A percentile compares a stretch with the other conserved stretches of the same genome.
Conservation (phyloP, 1,140 invertebrate species). For the Riptortus pedestris region DNA sequence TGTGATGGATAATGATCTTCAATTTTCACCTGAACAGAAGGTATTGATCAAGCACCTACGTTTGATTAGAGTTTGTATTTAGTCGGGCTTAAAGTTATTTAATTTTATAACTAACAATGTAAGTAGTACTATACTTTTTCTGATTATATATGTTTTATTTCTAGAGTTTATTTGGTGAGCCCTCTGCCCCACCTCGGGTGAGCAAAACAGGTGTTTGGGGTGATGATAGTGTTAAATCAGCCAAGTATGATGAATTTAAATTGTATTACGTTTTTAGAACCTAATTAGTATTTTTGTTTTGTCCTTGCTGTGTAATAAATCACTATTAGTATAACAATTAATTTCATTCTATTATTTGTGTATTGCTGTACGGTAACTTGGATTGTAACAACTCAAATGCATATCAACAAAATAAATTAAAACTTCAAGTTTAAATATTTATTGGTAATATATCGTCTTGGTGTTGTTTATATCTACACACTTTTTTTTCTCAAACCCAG, state of each 20-base stretch:
- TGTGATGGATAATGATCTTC: background rate
- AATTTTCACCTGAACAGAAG: constrained; percentile 9
- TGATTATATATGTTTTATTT: constrained; percentile 3
- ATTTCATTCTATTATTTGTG: too few species aligned
- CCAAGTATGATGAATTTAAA: constrained; percentile 4
- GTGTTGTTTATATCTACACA: too few species aligned
- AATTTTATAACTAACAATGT: background rate
- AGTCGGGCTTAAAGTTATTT: too few species aligned
- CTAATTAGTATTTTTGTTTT: too few species aligned
- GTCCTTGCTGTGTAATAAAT: too few species aligned
- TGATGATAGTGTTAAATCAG: constrained; percentile 22
- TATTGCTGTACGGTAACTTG: too few species aligned
- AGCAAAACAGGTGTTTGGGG: constrained; percentile 22
- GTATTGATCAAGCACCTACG: constrained; percentile 2
- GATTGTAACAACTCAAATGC: too few species aligned
- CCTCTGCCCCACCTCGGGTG: constrained; percentile 4
- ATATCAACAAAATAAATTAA: too few species aligned
- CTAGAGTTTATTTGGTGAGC: constrained; percentile 13
- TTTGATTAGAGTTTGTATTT: constrained; percentile 1
- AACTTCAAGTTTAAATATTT: too few species aligned
- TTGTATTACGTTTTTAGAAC: background rate
- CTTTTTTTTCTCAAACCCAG: too few species aligned
- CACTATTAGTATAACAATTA: too few species aligned
- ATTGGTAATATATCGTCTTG: too few species aligned
- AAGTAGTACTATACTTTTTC: background rate